Percentiles rank a stretch among this genome's conserved stretches.
Evolutionary conservation across 2,113 vertebrate genomes (phyloP).

Genomic region (Empidonax alnorum): DNA sequence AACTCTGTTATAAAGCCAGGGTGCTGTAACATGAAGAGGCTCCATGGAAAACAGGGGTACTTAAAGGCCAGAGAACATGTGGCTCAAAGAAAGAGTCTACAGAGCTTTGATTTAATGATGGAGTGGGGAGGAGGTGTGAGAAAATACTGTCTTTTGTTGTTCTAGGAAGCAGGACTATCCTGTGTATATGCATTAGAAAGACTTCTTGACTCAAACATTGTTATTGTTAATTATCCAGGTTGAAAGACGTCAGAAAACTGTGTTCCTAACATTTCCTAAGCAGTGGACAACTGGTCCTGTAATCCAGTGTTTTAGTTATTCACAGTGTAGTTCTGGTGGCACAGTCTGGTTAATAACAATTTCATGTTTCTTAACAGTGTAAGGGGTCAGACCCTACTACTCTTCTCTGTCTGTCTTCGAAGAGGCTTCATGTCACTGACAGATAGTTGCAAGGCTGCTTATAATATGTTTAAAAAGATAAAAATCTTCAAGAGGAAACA

Average conservation of each 20-base stretch:
- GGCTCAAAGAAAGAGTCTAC: background rate
- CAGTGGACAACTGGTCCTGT: background rate
- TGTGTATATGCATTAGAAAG: background rate
- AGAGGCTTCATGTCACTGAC: background rate
- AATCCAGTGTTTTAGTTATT: background rate
- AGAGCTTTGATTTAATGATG: background rate
- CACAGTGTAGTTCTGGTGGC: background rate
- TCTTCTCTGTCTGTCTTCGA: background rate
- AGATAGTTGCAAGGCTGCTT: background rate
- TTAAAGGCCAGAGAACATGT: background rate
- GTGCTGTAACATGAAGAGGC: background rate
- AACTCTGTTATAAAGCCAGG: background rate
- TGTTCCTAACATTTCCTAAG: background rate
- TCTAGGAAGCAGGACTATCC: background rate
- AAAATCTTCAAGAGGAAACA: background rate
- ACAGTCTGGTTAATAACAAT: background rate
- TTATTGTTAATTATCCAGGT: background rate
- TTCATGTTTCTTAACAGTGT: background rate
- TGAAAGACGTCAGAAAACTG: background rate
- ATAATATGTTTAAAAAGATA: background rate
- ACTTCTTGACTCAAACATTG: background rate
- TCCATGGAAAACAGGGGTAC: background rate
- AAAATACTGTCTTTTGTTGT: background rate
- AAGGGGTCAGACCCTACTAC: background rate
- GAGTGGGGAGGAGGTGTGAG: background rate